phyloP scores from a whole-genome alignment of 2,888 invertebrate species.

The Phania funesta region DNA sequence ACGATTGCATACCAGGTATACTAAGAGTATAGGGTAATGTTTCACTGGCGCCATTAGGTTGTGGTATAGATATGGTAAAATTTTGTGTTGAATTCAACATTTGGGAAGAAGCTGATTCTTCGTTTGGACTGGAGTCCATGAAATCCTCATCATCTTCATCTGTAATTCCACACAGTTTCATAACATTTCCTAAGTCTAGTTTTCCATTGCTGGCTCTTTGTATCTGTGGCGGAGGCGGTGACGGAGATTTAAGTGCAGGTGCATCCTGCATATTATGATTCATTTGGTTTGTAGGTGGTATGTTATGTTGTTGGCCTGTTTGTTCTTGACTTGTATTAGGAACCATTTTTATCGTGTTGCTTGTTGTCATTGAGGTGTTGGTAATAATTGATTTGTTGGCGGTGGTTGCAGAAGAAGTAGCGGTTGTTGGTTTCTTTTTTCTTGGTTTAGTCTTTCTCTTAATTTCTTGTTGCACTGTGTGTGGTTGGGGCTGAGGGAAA shows the following conservation, averaged over 20 bases:
- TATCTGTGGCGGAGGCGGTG: slow-evolving; percentile 73
- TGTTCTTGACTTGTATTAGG: slow-evolving; percentile 63
- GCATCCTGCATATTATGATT: slow-evolving; percentile 16
- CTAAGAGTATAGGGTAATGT: slow-evolving; percentile 79
- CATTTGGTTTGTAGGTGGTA: slow-evolving; percentile 47
- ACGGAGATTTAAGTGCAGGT: slow-evolving; percentile 69
- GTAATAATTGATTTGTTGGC: slow-evolving; percentile 50
- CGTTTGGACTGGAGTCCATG: slow-evolving; percentile 72
- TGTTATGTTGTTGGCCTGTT: slow-evolving; percentile 28
- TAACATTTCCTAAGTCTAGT: slow-evolving; percentile 86
- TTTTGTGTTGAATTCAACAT: slow-evolving; percentile 68
- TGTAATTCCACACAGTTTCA: slow-evolving; percentile 86
- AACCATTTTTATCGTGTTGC: slow-evolving; percentile 60
- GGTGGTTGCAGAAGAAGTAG: slow-evolving; percentile 55
- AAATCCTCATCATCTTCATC: slow-evolving; percentile 85
- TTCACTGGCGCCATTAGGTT: slow-evolving; percentile 76
- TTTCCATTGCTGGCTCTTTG: slow-evolving; percentile 80
- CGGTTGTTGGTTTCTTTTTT: slow-evolving; percentile 72
- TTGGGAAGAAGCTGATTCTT: slow-evolving; percentile 47
- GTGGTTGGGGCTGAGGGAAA: slow-evolving; percentile 72
- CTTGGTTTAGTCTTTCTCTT: slow-evolving; percentile 75
- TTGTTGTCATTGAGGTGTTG: slow-evolving; percentile 46
- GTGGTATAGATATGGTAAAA: slow-evolving; percentile 81
- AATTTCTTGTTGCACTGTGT: slow-evolving; percentile 71
- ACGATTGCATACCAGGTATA: slow-evolving; percentile 75